Conservation (phyloP, 2,888 invertebrate species). For the Sphecodes monilicornis region DNA sequence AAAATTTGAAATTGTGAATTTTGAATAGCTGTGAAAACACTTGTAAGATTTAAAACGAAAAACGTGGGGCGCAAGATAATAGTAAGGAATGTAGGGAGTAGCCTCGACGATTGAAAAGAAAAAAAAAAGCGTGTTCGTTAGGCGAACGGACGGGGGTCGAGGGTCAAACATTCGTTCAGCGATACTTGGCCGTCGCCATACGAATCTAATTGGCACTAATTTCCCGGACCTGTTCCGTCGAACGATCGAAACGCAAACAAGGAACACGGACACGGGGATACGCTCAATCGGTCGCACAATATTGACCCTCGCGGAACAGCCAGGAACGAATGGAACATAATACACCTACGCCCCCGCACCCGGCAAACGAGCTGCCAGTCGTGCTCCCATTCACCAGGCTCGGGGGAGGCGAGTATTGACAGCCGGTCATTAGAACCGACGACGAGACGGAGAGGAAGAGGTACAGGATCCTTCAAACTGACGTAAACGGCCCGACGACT, state of each 20-base stretch:
- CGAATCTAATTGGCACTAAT: slow-evolving; percentile 82
- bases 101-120: background rate
- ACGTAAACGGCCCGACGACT: background rate
- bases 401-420: slow-evolving; percentile 77
- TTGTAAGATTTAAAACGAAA: no score
- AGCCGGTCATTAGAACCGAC: slow-evolving; percentile 80
- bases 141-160: slow-evolving; percentile 8
- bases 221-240: slow-evolving; percentile 76
- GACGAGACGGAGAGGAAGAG: background rate
- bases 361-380: slow-evolving; percentile 67
- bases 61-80: no score
- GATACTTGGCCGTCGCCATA: slow-evolving; percentile 54
- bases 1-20: no score
- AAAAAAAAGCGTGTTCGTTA: slow-evolving; percentile 20
- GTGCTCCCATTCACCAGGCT: slow-evolving; percentile 74
- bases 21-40: no score
- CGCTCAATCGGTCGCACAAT: slow-evolving; percentile 81
- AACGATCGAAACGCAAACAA: slow-evolving; percentile 80
- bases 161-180: slow-evolving; percentile 29
- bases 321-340: slow-evolving; percentile 80
- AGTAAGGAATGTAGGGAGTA: no score
- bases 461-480: slow-evolving; percentile 28
- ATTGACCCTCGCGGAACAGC: slow-evolving; percentile 78
- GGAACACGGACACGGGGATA: slow-evolving; percentile 75
- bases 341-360: slow-evolving; percentile 75